Base-by-base conservation (phyloP, 2,888 invertebrate species). In the Atethmia centrago region DNA sequence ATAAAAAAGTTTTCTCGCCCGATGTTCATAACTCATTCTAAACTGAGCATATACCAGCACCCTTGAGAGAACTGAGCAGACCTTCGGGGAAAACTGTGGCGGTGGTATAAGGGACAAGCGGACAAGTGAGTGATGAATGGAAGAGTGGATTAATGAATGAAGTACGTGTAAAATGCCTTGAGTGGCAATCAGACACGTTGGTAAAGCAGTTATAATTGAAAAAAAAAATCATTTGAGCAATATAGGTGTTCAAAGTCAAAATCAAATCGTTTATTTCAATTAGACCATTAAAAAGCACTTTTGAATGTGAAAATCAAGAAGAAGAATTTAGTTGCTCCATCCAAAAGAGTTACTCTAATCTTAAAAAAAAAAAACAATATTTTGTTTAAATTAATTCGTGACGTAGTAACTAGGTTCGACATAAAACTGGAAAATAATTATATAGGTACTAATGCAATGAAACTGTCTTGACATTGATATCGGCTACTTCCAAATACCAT, bases 11-110 rank as follows among this genome's bases (percentile, higher is more conserved):
- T 85, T 83, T 71, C 76, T 84, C 87, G 82, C 78, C 80, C 77
- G 82, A 82, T 89, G 89, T 89, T 91, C 90, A 91, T 90, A 90
- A 91, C 89, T 91, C 91, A 90, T 90, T 89, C 89, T 90, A 89
- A 89, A 87, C 89, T 78, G 82, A 84, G 85, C 85, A 81, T 84
- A 86, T 85, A 87, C 85, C 82, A 90, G 91, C 84, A 89, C 89
- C 88, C 89, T 90, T 85, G 86, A 88, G 84, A 79, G 83, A 86
- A 87, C 87, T 87, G 81, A 77, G 84, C 82, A 81, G 84, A 83
- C 86, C 85, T 82, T 75, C 80, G 83, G 85, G 87, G 85, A 82
- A 70, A 84, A 81, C 76, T 71, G 65, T n/a, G 40, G 61, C 12
- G 53, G 14, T 63, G 78, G 85, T 64, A 4, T 45, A 80, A 85